These are phyloP conservation scores for Myotis brandtii DNA, from an alignment of 2,113 vertebrate genomes.

Conservation along the genomic window DNA sequence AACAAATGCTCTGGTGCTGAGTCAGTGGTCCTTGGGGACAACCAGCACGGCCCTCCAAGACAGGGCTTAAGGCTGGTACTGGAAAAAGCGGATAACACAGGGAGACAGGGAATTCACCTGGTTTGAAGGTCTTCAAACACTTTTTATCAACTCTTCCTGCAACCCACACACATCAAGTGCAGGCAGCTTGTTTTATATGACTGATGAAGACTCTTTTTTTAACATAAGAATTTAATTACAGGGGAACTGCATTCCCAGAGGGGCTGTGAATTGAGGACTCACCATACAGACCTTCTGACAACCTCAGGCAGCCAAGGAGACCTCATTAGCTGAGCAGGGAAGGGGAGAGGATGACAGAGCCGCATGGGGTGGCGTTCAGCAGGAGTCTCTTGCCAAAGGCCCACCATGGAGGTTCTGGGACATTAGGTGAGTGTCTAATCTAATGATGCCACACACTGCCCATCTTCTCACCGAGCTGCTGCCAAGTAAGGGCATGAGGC, in stretches of 20 bases:
- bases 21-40: not conserved
- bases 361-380: accelerated
- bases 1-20: not conserved
- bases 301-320: not conserved
- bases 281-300: slow-evolving; percentile 50
- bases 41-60: not conserved
- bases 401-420: not conserved
- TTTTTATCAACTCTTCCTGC: not conserved
- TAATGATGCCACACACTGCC: not conserved
- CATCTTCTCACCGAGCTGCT: not conserved
- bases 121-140: not conserved
- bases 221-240: slow-evolving; percentile 74
- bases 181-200: slow-evolving; percentile 67
- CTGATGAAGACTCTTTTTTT: slow-evolving; percentile 69
- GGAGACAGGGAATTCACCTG: not conserved
- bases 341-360: not conserved
- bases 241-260: slow-evolving; percentile 60
- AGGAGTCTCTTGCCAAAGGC: not conserved
- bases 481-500: not conserved
- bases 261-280: slow-evolving; percentile 59
- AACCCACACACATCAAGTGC: slow-evolving; percentile 44
- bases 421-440: not conserved
- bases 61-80: not conserved
- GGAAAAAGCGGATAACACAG: not conserved
- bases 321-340: not conserved